Percentiles rank a stretch among this genome's conserved stretches.
These are phyloP conservation scores for Desmophyllum pertusum DNA, from an alignment of 92 coral and sea anemone genomes.

Conservation along the genomic window DNA sequence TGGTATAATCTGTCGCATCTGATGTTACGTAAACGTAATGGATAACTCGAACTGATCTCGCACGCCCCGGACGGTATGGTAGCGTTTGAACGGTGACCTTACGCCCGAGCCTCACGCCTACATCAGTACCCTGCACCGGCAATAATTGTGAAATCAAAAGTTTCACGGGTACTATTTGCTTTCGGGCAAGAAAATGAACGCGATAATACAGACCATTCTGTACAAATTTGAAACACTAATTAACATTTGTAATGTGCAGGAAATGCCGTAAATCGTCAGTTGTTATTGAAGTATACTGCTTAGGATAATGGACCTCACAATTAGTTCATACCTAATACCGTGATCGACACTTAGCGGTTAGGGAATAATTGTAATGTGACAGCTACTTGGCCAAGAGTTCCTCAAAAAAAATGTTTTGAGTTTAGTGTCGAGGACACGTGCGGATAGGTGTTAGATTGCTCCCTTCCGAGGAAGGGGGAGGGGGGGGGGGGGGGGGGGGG, in stretches of 20 bases:
- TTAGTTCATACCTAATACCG: background rate
- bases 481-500: background rate
- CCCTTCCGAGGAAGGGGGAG: background rate
- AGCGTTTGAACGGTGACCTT: background rate
- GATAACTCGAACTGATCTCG: background rate
- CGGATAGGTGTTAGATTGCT: background rate
- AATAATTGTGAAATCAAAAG: background rate
- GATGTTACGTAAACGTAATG: background rate
- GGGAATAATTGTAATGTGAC: background rate
- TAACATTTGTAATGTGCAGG: background rate
- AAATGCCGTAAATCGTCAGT: background rate
- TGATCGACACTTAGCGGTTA: constrained; percentile 4
- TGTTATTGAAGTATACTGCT: background rate
- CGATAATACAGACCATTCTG: background rate
- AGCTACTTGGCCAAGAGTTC: constrained; percentile 8
- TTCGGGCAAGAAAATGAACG: background rate
- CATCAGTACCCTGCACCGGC: too few relatives aligned
- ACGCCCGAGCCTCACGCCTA: background rate
- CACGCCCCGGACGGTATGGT: too few relatives aligned
- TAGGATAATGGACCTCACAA: background rate
- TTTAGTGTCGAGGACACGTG: background rate
- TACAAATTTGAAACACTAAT: background rate
- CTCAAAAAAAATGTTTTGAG: background rate
- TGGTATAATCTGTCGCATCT: background rate
- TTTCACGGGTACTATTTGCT: background rate